Conservation (phyloP, 2,113 vertebrate genomes). For the Pantherophis guttatus region DNA sequence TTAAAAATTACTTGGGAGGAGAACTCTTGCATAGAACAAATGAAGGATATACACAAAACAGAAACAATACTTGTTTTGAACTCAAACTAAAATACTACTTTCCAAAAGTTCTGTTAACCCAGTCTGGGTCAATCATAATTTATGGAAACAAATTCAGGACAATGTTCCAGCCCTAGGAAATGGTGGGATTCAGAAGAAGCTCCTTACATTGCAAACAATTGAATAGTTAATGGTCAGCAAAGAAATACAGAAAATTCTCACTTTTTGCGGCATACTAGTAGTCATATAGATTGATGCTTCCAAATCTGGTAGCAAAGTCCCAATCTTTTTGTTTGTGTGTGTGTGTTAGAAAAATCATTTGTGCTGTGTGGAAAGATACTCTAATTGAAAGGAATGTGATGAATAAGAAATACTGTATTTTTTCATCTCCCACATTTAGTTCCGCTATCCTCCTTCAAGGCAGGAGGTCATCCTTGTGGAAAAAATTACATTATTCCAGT, state of each 20-base stretch:
- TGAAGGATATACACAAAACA: neutral
- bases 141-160: neutral
- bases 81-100: neutral
- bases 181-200: neutral
- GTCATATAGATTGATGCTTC: neutral
- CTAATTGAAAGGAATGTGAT: neutral
- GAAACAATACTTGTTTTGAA: neutral
- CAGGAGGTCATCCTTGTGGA: neutral
- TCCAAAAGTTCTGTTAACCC: neutral
- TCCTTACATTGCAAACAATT: neutral
- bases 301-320: neutral
- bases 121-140: neutral
- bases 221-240: neutral
- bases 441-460: neutral
- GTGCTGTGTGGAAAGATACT: neutral
- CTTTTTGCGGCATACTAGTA: neutral
- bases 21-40: neutral
- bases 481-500: neutral
- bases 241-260: neutral
- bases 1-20: neutral
- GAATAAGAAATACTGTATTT: neutral
- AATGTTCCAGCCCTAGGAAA: neutral
- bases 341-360: neutral
- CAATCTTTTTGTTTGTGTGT: neutral
- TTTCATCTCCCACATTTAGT: neutral